phyloP scores from a whole-genome alignment of 1,140 invertebrate species.

The Eriocheir sinensis region DNA sequence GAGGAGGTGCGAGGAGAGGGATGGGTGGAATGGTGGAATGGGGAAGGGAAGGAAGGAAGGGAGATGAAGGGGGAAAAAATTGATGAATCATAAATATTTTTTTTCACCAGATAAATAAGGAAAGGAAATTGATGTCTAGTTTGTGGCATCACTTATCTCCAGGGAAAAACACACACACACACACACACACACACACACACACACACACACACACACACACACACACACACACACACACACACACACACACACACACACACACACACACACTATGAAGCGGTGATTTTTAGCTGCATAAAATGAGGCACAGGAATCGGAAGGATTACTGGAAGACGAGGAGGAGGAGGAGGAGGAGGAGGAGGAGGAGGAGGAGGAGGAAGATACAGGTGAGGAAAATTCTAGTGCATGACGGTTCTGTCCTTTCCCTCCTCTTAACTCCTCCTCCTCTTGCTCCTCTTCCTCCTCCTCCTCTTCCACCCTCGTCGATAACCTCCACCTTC shows the following conservation, averaged over 20 bases:
- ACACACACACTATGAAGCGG: background rate
- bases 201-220: slow-evolving; percentile 34
- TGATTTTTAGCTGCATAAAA: background rate
- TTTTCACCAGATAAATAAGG: no score
- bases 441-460: background rate
- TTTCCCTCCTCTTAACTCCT: background rate
- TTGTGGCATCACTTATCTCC: no score
- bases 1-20: no score
- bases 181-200: background rate
- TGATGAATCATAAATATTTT: no score
- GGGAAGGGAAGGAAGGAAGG: no score
- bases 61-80: no score
- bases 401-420: background rate
- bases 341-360: background rate
- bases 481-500: slow-evolving; percentile 18
- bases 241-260: slow-evolving; percentile 50
- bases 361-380: background rate
- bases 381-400: background rate
- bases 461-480: background rate
- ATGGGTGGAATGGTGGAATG: no score
- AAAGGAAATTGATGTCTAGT: no score
- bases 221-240: background rate
- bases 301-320: background rate
- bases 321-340: background rate
- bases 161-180: background rate